Evolutionary conservation across 2,888 invertebrate species (phyloP), one percentile per base, ranked within the genome.

Genomic region (Anoplius nigerrimus): DNA sequence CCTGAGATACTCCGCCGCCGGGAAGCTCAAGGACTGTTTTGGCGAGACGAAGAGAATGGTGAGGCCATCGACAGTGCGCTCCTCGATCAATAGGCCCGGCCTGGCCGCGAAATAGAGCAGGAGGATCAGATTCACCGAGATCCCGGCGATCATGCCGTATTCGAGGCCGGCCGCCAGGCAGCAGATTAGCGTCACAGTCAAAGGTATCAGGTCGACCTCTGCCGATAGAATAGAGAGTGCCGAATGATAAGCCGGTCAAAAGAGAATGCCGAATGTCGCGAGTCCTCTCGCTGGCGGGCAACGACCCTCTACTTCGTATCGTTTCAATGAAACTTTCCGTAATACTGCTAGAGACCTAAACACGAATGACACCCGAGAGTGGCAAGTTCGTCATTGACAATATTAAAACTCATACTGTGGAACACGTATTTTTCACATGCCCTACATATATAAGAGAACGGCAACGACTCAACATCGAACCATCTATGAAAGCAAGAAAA

Each of bases 191-290:
- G 95, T 95, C 6, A 93, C 91, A 54, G 91, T 74, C 66, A 94
- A 90, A 2, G 95, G 93, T 56, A 95, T 89, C 56, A 95, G 86
- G 83, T 95, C 95, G 61, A 93, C 86, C 87, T 92, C 95, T 95
- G 89, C 8, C 88, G 89, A 69, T 8, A 34, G 34, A 34, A 34
- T n/a, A n/a, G 34, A 34, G 34, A 6, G 11, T 11, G 11, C 11
- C 34, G 34, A 34, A 34, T 34, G 8, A 8, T 34, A 34, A 34
- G 11, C 11, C 34, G 11, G 63, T 54, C 60, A 63, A 61, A 54
- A n/a, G 48, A 13, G 20, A 48, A 16, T 16, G 16, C n/a, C 16
- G 20, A 20, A 48, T 48, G 48, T 48, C 16, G 48, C 48, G 4
- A 48, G 16, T n/a, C 8, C 48, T 20, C 16, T 48, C 1, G 6